phyloP scores from a whole-genome alignment of 2,888 invertebrate species.

The Tryphoninae sp. region DNA sequence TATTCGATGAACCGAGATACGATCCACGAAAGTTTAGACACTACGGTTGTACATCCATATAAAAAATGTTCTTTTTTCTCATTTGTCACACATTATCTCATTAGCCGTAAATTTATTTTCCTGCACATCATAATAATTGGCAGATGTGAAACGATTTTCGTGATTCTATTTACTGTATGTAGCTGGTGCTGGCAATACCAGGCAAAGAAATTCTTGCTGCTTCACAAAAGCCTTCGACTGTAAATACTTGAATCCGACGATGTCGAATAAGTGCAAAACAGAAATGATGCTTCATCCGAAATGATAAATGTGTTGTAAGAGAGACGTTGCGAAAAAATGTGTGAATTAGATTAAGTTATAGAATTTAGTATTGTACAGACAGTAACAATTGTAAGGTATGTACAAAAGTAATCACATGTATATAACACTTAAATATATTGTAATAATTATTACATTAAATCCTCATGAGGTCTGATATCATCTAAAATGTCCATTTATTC shows the following conservation, averaged over 20 bases:
- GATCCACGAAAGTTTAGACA: neutral
- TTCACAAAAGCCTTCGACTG: no score
- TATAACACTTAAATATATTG: constrained; percentile 76
- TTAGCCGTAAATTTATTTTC: no score
- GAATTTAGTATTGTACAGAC: constrained; percentile 75
- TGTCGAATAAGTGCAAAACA: neutral
- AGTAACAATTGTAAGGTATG: constrained; percentile 76
- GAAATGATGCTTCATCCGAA: neutral
- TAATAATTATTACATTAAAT: constrained; percentile 72
- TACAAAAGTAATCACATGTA: constrained; percentile 77
- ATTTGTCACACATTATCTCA: neutral
- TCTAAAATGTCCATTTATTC: constrained; percentile 68
- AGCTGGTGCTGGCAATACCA: no score
- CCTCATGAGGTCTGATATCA: constrained; percentile 67
- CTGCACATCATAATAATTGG: no score
- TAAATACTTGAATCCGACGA: neutral
- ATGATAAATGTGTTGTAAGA: no score
- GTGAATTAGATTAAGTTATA: constrained; percentile 56
- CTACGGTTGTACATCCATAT: neutral
- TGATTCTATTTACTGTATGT: no score
- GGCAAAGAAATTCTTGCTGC: no score
- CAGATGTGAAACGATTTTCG: no score
- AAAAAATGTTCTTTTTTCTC: neutral
- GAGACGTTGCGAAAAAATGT: constrained; percentile 37
- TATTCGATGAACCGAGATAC: neutral